Evolutionary conservation across 2,888 invertebrate species (phyloP), one percentile per base, ranked within the genome.

Genomic region (Mamestra brassicae): DNA sequence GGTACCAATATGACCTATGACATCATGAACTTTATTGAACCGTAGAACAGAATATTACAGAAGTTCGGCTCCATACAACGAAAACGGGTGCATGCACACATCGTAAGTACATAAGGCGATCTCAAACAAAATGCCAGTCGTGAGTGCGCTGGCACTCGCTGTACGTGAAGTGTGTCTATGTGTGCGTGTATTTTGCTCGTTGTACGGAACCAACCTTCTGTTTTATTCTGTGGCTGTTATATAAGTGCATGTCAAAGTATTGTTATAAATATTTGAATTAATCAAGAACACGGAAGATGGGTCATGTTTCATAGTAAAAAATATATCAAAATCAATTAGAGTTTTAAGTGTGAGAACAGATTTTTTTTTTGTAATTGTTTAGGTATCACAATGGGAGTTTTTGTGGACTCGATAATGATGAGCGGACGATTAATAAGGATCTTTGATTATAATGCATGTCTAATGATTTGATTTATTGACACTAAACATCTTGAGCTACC

Each of bases 1-100:
- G 88, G 90, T 90, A 74, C 74, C 57, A 70, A 67, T 78, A 54
- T 93, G 93, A 95, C 93, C 94, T 94, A 95, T 95, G 94, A 95
- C 92, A 93, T 95, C 93, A 95, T 88, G 88, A 88, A 90, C 91
- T 92, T 88, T 90, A 77, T 67, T 82, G 68, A 87, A 88, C 45
- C 36, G 34, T 45, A 36, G 3, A 7, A 54, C 7, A 72, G 6
- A 10, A 36, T 6, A n/a, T 38, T n/a, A 6, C 52, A 76, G 34
- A 76, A 76, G 58, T 42, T 34, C 6, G 6, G 4, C 2, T 47
- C 1, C 11, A 54, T 17, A 60, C 17, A 3, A 15, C 4, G 4
- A 45, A 50, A 65, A 36, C 4, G 38, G 10, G 60, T 10, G 17
- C 26, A 34, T 47, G 4, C 47, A 13, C 7, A 42, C 15, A 34